Conservation (phyloP, 2,113 vertebrate species). For the Marcusenius ussheri region DNA sequence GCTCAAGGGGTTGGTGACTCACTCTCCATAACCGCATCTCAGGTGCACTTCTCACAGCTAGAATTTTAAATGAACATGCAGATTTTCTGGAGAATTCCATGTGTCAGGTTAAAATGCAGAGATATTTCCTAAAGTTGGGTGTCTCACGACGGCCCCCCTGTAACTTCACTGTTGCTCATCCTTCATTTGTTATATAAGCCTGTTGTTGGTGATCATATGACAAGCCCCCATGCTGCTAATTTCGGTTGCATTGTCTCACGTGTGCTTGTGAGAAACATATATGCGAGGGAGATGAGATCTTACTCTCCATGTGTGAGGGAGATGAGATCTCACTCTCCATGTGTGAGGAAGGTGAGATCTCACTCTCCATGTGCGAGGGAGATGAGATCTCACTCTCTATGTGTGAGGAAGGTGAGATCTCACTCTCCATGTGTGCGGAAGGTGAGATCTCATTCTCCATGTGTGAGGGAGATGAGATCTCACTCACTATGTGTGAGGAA, state of each 20-base stretch:
- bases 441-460: not conserved
- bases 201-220: not conserved
- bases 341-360: too few species aligned
- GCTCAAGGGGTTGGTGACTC: not conserved
- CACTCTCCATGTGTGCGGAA: too few species aligned
- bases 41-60: not conserved
- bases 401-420: too few species aligned
- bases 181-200: not conserved
- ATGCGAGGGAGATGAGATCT: slow-evolving; percentile 22
- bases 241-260: not conserved
- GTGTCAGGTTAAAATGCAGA: not conserved
- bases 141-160: not conserved
- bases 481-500: too few species aligned
- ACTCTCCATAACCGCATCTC: not conserved
- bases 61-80: not conserved
- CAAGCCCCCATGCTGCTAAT: not conserved
- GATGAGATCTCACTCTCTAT: too few species aligned
- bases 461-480: too few species aligned
- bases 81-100: not conserved
- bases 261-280: not conserved
- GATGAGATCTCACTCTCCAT: too few species aligned
- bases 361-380: too few species aligned
- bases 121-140: not conserved
- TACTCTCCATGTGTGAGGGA: too few species aligned
- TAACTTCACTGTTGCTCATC: not conserved